phyloP scores from a whole-genome alignment of 2,888 invertebrate genomes.

The Patella caerulea region DNA sequence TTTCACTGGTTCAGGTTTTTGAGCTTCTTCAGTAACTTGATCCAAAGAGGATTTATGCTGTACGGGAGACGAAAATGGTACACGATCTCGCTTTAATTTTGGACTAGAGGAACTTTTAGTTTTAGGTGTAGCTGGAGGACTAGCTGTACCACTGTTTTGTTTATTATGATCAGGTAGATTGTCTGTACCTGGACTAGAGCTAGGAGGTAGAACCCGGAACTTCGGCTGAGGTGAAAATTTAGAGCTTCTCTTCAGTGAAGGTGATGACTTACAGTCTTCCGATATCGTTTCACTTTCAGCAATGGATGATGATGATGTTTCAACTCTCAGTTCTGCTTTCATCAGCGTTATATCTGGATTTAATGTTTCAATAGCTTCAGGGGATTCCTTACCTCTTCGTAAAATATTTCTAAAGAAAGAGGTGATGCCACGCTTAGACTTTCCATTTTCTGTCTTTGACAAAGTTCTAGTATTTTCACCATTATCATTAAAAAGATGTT shows the following conservation, averaged over 20 bases:
- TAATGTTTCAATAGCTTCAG: conserved; percentile 32
- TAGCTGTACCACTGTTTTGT: conserved; percentile 15
- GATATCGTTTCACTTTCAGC: neutral
- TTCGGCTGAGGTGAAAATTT: conserved; percentile 32
- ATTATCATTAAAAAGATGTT: conserved; percentile 13
- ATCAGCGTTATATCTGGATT: conserved; percentile 40
- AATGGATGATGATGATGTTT: conserved; percentile 4
- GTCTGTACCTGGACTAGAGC: conserved; percentile 12
- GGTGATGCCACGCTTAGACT: conserved; percentile 52
- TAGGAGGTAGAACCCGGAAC: conserved; percentile 30
- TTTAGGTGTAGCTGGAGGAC: conserved; percentile 31
- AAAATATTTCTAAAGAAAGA: conserved; percentile 59
- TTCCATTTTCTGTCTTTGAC: conserved; percentile 34
- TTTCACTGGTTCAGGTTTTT: conserved; percentile 11
- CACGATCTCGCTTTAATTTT: conserved; percentile 33
- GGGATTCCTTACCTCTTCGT: conserved; percentile 46
- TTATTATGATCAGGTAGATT: neutral
- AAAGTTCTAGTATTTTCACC: conserved; percentile 8
- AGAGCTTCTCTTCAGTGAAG: conserved; percentile 28
- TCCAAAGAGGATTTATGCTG: neutral
- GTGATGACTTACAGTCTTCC: conserved; percentile 20
- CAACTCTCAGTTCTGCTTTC: conserved; percentile 15
- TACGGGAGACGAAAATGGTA: neutral
- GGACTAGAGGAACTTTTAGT: conserved; percentile 39
- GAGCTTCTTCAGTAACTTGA: conserved; percentile 9